These are phyloP conservation scores for Leptopilina myrica DNA, from an alignment of 2,888 invertebrate genomes.

Conservation along the genomic window DNA sequence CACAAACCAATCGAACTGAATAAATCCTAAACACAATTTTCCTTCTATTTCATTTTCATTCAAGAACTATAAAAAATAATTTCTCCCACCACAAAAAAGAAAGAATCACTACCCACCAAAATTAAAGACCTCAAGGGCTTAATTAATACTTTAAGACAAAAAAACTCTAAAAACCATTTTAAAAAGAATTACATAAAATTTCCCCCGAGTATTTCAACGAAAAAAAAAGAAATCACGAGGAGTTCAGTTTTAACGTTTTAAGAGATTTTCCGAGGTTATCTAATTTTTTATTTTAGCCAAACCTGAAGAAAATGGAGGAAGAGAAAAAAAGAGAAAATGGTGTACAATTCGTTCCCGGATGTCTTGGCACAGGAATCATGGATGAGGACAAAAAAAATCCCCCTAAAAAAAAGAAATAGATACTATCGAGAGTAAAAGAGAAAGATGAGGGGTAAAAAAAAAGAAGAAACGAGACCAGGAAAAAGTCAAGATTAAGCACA, in stretches of 20 bases:
- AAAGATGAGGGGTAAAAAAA: constrained; percentile 47
- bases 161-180: too few species aligned
- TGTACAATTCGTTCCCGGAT: constrained; percentile 18
- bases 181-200: background rate
- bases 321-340: background rate
- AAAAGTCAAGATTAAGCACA: constrained; percentile 57
- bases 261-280: background rate
- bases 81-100: too few species aligned
- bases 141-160: too few species aligned
- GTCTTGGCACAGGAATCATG: constrained; percentile 26
- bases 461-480: constrained; percentile 42
- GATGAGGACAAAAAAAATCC: background rate
- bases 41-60: too few species aligned
- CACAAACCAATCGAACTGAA: too few species aligned
- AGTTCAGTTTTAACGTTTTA: background rate
- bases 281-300: constrained; percentile 2
- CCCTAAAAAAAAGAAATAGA: background rate
- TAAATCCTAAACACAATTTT: too few species aligned
- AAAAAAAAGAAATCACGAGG: background rate
- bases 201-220: background rate
- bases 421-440: constrained; percentile 23
- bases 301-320: background rate
- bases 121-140: too few species aligned
- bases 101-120: too few species aligned
- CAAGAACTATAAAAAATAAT: too few species aligned